Evolutionary conservation across 1,140 invertebrate species (phyloP).

Genomic region (Sitodiplosis mosellana): DNA sequence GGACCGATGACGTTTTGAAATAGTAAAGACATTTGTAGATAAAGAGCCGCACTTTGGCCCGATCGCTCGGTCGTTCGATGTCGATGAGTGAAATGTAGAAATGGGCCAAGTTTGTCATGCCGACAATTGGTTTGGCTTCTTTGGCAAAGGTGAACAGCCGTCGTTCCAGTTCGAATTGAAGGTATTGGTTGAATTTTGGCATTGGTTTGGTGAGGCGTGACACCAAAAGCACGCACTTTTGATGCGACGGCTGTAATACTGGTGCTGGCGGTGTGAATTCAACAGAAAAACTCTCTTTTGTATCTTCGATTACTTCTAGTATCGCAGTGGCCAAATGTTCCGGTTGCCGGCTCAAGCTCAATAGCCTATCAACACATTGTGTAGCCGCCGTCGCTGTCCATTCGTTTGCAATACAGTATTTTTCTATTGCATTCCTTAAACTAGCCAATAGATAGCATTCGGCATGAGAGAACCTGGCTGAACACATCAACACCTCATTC

Average conservation of each 20-base stretch:
- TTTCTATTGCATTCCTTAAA: background rate
- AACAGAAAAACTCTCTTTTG: background rate
- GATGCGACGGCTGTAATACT: background rate
- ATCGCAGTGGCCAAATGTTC: background rate
- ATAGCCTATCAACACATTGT: background rate
- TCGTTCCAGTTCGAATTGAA: background rate
- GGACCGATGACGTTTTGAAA: background rate
- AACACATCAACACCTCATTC: background rate
- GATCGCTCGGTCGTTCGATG: too few relatives aligned
- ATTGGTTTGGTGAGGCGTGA: background rate
- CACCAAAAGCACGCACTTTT: background rate
- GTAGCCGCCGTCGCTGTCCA: background rate
- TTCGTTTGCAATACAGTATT: background rate
- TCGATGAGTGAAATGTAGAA: background rate
- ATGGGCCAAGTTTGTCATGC: background rate
- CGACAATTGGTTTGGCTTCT: too few relatives aligned
- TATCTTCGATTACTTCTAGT: background rate
- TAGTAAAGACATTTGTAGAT: background rate
- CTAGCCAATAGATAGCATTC: background rate
- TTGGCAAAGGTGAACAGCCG: background rate
- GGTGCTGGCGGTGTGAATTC: slow-evolving; percentile 1
- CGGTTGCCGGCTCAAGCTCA: background rate
- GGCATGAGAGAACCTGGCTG: background rate
- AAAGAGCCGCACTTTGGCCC: background rate
- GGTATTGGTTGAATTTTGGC: background rate